A percentile compares a stretch with the other conserved stretches of the same genome.
Conservation (phyloP, 92 coral and sea anemone species). For the Actinernus sp. region DNA sequence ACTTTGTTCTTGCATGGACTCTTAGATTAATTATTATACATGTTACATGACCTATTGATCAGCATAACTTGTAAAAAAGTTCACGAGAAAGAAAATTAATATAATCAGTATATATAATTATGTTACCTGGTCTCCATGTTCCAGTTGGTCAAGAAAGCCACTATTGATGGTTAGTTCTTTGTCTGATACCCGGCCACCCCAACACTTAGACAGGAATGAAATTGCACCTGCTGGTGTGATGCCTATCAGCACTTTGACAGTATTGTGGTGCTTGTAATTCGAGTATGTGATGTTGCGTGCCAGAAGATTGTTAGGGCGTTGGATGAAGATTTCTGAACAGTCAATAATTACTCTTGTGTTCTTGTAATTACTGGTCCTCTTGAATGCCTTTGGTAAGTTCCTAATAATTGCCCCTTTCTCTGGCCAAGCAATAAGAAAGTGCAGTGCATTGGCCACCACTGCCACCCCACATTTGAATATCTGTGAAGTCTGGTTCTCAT, state of each 20-base stretch:
- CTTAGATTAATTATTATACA: too few species aligned
- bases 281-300: constrained; percentile 29
- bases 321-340: constrained; percentile 45
- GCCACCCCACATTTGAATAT: neutral
- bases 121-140: constrained; percentile 23
- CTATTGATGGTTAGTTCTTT: constrained; percentile 35
- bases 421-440: constrained; percentile 40
- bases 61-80: too few species aligned
- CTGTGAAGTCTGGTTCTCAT: constrained; percentile 3
- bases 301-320: constrained; percentile 26
- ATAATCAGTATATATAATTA: neutral
- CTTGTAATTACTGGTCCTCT: constrained; percentile 1
- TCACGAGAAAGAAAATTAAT: too few species aligned
- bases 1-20: too few species aligned
- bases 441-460: constrained; percentile 15
- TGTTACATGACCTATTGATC: too few species aligned
- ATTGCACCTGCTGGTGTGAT: constrained; percentile 42
- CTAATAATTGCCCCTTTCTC: constrained; percentile 25
- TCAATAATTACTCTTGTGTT: constrained; percentile 42
- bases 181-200: constrained; percentile 65
- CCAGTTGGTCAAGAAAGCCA: constrained; percentile 43
- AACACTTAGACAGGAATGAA: constrained; percentile 41
- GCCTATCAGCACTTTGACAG: constrained; percentile 24
- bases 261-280: constrained; percentile 44
- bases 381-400: constrained; percentile 31